Evolutionary conservation across 1,140 invertebrate species (phyloP).

Genomic region (Sinella curviseta): DNA sequence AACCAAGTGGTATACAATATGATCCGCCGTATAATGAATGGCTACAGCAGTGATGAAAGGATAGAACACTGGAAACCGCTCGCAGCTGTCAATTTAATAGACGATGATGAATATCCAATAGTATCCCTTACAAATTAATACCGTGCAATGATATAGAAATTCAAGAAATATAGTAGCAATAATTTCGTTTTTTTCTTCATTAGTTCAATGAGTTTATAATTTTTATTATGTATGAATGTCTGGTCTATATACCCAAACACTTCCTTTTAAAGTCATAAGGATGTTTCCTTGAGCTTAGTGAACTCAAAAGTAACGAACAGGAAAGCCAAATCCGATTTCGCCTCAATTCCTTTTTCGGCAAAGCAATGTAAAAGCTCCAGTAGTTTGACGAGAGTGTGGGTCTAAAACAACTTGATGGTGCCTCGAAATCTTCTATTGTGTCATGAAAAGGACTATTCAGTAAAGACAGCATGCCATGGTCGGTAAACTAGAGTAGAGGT

Average conservation of each 20-base stretch:
- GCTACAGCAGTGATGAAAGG: not conserved
- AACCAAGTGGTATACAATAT: conserved; percentile 36
- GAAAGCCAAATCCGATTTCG: not conserved
- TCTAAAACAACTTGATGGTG: not conserved
- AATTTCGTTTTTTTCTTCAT: no score
- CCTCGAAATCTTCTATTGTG: conserved; percentile 4
- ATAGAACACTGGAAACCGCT: not conserved
- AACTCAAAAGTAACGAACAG: not conserved
- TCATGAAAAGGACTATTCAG: conserved; percentile 14
- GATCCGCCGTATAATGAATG: conserved; percentile 30
- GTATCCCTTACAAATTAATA: not conserved
- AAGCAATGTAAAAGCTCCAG: not conserved
- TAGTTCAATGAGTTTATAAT: no score
- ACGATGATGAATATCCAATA: conserved; percentile 5
- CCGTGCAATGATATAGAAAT: no score
- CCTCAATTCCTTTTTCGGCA: not conserved
- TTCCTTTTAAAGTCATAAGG: conserved; percentile 11
- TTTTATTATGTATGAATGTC: not conserved
- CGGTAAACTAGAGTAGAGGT: not conserved
- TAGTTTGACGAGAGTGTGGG: not conserved
- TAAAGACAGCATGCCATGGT: not conserved
- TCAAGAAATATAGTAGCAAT: no score
- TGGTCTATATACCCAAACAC: not conserved
- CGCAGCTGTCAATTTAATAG: not conserved
- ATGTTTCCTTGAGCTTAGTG: not conserved